phyloP scores from a whole-genome alignment of 2,797 vertebrate species.

The Sardinella longiceps region DNA sequence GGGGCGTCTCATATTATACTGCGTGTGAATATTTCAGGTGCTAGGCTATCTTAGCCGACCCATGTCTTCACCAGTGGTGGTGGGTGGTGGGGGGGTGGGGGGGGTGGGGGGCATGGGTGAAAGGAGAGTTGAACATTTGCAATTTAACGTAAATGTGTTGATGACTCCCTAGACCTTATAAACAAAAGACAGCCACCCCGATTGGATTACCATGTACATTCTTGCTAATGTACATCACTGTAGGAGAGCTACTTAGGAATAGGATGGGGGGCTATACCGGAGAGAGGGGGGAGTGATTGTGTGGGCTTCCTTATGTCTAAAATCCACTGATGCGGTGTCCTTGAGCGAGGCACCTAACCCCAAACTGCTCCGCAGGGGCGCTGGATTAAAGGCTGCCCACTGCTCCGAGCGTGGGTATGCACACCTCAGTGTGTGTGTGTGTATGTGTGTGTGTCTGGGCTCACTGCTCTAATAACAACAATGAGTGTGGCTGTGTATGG shows the following conservation, averaged over 20 bases:
- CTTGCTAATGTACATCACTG: background rate
- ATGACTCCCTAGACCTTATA: constrained; percentile 1
- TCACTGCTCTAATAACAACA: too few species aligned
- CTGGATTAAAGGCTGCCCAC: too few species aligned
- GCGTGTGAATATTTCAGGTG: constrained; percentile 63
- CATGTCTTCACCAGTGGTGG: background rate
- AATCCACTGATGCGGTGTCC: too few species aligned
- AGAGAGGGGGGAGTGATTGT: too few species aligned
- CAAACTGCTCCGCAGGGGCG: too few species aligned
- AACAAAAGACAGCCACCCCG: constrained; percentile 51
- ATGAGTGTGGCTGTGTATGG: too few species aligned
- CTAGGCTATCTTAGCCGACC: constrained; percentile 34
- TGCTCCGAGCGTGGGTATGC: too few species aligned
- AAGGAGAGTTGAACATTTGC: background rate
- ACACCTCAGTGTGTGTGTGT: too few species aligned
- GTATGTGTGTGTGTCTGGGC: too few species aligned
- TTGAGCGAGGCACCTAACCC: too few species aligned
- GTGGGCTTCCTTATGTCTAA: too few species aligned
- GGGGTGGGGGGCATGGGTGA: background rate
- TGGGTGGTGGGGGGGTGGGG: background rate
- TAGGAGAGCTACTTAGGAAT: background rate
- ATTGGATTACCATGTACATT: constrained; percentile 33
- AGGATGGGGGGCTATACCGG: too few species aligned
- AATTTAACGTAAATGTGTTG: constrained; percentile 1
- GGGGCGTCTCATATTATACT: constrained; percentile 56